Percentiles rank a stretch among this genome's conserved stretches.
Evolutionary conservation across 2,888 invertebrate genomes (phyloP).

Genomic region (Pollenia griseotomentosa): DNA sequence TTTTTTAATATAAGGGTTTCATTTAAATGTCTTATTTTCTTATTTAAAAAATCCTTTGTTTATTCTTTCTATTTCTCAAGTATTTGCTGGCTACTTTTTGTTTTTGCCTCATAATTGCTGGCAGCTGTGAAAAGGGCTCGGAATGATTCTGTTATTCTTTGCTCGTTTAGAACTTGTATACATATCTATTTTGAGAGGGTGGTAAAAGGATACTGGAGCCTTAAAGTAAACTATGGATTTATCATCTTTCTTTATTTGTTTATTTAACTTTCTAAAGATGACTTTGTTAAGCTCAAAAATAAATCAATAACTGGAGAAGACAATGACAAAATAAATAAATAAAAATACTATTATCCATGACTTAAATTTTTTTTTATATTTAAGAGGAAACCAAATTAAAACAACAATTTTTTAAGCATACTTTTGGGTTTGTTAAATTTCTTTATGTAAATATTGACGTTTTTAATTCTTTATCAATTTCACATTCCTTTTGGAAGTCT

Average conservation of each 20-base stretch:
- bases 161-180: background rate
- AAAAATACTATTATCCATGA: background rate
- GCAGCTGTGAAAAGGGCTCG: background rate
- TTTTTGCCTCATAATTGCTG: background rate
- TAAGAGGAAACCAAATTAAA: too few species aligned
- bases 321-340: background rate
- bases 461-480: background rate
- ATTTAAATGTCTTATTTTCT: background rate
- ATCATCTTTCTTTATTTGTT: conserved; percentile 18
- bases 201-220: background rate
- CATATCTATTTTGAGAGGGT: background rate
- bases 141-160: background rate
- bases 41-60: background rate
- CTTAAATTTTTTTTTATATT: background rate
- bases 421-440: too few species aligned
- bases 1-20: background rate
- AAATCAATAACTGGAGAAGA: conserved; percentile 41
- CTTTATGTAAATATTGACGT: too few species aligned
- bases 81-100: background rate
- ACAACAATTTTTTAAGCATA: too few species aligned
- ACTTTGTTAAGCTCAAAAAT: conserved; percentile 28
- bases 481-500: background rate
- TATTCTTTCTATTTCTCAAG: background rate
- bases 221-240: conserved; percentile 25
- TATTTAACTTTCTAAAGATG: conserved; percentile 44